Conservation (phyloP, 2,797 vertebrate genomes). For the Buceros bicornis region DNA sequence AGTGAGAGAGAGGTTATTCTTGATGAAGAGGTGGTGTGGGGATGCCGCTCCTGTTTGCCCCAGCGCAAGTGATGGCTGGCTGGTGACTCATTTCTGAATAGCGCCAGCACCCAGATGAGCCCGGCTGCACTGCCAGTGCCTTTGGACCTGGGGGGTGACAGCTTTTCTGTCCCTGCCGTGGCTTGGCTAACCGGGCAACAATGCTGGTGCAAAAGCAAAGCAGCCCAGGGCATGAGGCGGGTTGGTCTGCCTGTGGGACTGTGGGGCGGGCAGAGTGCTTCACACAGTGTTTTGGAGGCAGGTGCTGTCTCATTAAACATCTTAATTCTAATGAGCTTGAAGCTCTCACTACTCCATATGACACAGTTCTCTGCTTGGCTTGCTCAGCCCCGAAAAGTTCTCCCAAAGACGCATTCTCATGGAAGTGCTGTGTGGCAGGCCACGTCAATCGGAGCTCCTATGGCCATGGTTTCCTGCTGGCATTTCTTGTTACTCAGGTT, state of each 20-base stretch:
- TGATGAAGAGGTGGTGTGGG: background rate
- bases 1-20: background rate
- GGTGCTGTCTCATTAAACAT: background rate
- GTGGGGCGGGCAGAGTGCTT: background rate
- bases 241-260: accelerated
- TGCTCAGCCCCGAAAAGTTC: background rate
- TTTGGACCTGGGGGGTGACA: accelerated
- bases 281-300: no score
- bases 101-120: accelerated
- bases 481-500: background rate
- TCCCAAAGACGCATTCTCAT: background rate
- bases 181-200: background rate
- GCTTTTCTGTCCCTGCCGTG: background rate
- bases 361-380: background rate
- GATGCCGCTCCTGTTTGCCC: background rate
- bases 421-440: background rate
- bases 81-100: background rate
- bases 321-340: background rate
- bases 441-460: background rate
- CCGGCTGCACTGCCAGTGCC: accelerated
- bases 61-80: background rate
- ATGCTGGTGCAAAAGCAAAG: background rate
- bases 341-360: background rate
- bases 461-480: background rate
- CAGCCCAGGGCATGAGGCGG: background rate